Evolutionary conservation across 2,113 vertebrate species (phyloP).

Genomic region (Halichoeres trimaculatus): DNA sequence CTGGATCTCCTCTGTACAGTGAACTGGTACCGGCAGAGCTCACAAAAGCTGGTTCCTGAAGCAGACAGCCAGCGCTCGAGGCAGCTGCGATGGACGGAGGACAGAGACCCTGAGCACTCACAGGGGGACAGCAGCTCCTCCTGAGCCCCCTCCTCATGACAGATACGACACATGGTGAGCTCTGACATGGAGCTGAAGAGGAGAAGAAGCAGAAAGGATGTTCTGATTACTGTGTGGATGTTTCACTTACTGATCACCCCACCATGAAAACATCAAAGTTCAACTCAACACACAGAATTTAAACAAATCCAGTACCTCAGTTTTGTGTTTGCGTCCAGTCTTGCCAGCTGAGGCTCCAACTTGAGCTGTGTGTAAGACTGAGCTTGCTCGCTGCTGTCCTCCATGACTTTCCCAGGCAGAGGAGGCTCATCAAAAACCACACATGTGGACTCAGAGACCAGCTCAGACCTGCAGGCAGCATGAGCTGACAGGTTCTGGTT

Average conservation of each 20-base stretch:
- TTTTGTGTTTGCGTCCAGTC: slow-evolving; percentile 10
- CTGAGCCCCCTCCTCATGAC: slow-evolving; percentile 88
- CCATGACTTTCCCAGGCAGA: slow-evolving; percentile 30
- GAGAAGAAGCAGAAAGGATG: neutral
- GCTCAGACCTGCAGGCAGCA: neutral
- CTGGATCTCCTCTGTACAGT: slow-evolving; percentile 87
- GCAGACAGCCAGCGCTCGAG: slow-evolving; percentile 91
- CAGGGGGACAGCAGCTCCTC: slow-evolving; percentile 91
- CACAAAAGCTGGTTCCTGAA: slow-evolving; percentile 90
- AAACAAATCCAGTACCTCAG: slow-evolving; percentile 7
- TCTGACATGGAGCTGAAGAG: slow-evolving; percentile 83
- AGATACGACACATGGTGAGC: slow-evolving; percentile 88
- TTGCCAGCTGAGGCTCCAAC: slow-evolving; percentile 9
- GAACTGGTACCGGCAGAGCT: slow-evolving; percentile 93
- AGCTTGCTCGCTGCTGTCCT: slow-evolving; percentile 10
- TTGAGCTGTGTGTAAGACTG: slow-evolving; percentile 9
- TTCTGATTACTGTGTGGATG: no score
- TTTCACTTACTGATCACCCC: no score
- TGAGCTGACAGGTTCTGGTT: slow-evolving; percentile 12
- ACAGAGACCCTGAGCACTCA: slow-evolving; percentile 87
- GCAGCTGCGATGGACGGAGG: slow-evolving; percentile 90
- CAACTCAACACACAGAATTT: no score
- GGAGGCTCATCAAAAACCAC: slow-evolving; percentile 17
- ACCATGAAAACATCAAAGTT: no score
- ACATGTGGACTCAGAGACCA: neutral